Base-by-base conservation (phyloP, 2,888 invertebrate species). In the Busseola fusca region DNA sequence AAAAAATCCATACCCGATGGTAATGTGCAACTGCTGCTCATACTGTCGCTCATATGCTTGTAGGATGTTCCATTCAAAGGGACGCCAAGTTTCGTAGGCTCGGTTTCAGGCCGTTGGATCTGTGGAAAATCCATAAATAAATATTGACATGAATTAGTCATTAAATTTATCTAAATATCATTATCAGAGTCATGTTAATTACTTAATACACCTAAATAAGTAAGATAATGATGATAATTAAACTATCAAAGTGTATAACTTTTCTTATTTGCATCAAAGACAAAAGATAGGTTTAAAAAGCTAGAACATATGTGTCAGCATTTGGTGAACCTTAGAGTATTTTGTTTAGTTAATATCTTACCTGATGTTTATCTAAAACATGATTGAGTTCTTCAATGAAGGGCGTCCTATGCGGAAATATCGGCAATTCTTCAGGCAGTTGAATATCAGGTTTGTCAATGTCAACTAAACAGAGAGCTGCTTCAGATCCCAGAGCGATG, bases 391-490 rank as follows among this genome's bases (percentile, higher is more conserved):
- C 99, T 57, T 98, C 97, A 84, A 98, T 97, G 86, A 99, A 98
- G 72, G 98, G 98, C 80, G 97, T 96, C 89, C 98, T 97, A 91
- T 99, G 98, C 0, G 99, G 99, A 93, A 99, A 98, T 76, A 97
- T 96, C 0, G 99, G 99, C 86, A 99, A 95, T 92, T 99, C 99
- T 93, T 99, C 99, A 0, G 99, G 99, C 85, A 99, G 96, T 92
- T 99, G 99, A 85, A 99, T 98, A 86, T 97, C 97, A 83, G 98
- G 98, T 86, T 98, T 98, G 93, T 99, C 99, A 82, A 99, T 98
- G 94, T 99, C 99, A 66, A 99, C 98, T 89, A 99, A 97, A 94
- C 99, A 99, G 66, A 99, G 96, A 77, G 98, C 98, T 16, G 98
- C 98, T 96, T 99, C 97, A 1, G 97, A 97, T 14, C 97, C 97